Base-by-base conservation (phyloP, 2,888 invertebrate species). In the Lithodes maja region DNA sequence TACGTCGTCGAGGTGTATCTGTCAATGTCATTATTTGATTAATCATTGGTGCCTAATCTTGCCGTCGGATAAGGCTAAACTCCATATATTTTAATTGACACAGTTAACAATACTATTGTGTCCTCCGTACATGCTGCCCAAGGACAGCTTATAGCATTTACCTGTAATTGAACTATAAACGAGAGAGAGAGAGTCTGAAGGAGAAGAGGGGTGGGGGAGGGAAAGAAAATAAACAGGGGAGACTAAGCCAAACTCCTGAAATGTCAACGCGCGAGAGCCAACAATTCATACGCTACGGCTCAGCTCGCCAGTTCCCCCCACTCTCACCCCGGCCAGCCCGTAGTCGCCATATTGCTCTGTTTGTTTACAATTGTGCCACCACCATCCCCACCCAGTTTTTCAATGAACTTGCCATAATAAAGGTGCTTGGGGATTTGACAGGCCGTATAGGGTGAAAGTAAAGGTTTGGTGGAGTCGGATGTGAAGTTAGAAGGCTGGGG, bases 301-400 rank as follows among this genome's bases (percentile, higher is more conserved):
- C 9, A 83, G 74, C 17, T 49, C 3, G 83, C 7, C 17, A 7
- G 15, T 33, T 9, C n/a, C n/a, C 15, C n/a, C 55, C 52, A 53
- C 83, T 83, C 69, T 49, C 55, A 52, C 75, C 75, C 74, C 77
- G n/a, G 69, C 68, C 79, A 69, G 80, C 71, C 79, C 68, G 78
- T 17, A 69, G 86, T 86, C 86, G 86, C 86, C 86, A 86, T 86
- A 86, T 86, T 86, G 86, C 80, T 71, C 71, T 80, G 80, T 86
- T 80, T 86, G 86, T 86, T 86, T 86, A 86, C 86, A 86, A 75
- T 86, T 9, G 68, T 79, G 71, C 50, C 79, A 2, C 15, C 54
- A 53, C 2, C 69, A 15, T 71, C 80, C 80, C 53, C 80, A 1
- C 80, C 80, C 80, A 54, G 54, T 17, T n/a, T 80, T 69, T 86